Conservation (phyloP, 2,797 vertebrate species). For the Myotis vivesi region DNA sequence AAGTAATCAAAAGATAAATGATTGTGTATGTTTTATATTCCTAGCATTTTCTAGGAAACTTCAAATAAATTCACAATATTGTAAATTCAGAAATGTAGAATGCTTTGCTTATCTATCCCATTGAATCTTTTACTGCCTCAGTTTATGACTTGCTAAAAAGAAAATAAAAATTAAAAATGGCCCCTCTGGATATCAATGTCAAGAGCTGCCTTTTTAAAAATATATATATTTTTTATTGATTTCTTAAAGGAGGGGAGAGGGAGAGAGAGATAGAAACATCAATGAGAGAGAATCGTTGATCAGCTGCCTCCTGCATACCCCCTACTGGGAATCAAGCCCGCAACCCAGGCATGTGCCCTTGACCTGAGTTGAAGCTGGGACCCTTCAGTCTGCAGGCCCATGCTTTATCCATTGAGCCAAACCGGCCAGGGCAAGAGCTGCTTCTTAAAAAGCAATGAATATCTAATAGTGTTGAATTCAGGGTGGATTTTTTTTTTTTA, state of each 20-base stretch:
- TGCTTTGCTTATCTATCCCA: not conserved
- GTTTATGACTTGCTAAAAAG: slow-evolving; percentile 34
- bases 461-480: not conserved
- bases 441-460: slow-evolving; percentile 44
- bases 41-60: not conserved
- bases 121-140: not conserved
- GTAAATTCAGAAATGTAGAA: slow-evolving; percentile 29
- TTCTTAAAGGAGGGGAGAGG: too few relatives aligned
- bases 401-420: too few relatives aligned
- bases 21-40: not conserved
- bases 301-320: too few relatives aligned
- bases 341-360: too few relatives aligned
- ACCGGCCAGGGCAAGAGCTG: not conserved
- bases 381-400: too few relatives aligned
- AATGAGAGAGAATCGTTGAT: too few relatives aligned
- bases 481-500: not conserved
- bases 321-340: too few relatives aligned
- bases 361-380: too few relatives aligned
- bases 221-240: too few relatives aligned
- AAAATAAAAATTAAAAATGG: not conserved
- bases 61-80: slow-evolving; percentile 46
- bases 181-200: not conserved
- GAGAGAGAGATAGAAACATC: too few relatives aligned
- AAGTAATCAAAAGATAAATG: slow-evolving; percentile 36
- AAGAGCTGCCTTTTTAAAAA: not conserved